phyloP scores from a whole-genome alignment of 2,113 vertebrate species.

The Platysternon megacephalum region DNA sequence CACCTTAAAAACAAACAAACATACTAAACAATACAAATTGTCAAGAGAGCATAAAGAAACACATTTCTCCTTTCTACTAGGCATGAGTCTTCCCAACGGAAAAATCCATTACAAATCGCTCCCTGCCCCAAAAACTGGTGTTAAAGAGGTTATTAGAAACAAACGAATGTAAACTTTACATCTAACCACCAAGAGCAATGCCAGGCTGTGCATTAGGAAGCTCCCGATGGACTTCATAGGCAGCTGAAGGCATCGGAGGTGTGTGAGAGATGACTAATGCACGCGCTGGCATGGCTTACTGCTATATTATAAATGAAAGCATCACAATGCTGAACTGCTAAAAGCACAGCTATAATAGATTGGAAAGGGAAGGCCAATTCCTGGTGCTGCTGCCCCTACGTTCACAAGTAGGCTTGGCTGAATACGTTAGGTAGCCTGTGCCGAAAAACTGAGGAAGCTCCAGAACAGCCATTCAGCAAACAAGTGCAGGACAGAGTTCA shows the following conservation, averaged over 20 bases:
- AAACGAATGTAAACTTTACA: constrained; percentile 60
- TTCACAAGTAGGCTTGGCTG: constrained; percentile 46
- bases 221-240: constrained; percentile 8
- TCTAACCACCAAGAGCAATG: not conserved
- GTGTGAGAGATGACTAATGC: not conserved
- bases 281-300: not conserved
- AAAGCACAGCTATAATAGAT: not conserved
- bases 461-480: constrained; percentile 53
- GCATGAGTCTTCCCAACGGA: constrained; percentile 34
- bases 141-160: constrained; percentile 45
- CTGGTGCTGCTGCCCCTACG: constrained; percentile 28
- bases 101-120: constrained; percentile 27
- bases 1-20: constrained; percentile 49
- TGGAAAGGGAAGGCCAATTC: constrained; percentile 7
- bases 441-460: constrained; percentile 59
- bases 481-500: constrained; percentile 55
- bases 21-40: not conserved
- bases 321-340: not conserved
- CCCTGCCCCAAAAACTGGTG: constrained; percentile 36
- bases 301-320: not conserved
- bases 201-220: not conserved
- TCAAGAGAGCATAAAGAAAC: constrained; percentile 28
- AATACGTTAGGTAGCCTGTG: constrained; percentile 51
- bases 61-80: not conserved
- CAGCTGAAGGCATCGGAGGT: not conserved